Evolutionary conservation across 2,888 invertebrate genomes (phyloP).

Genomic region (Geotrupes spiniger): DNA sequence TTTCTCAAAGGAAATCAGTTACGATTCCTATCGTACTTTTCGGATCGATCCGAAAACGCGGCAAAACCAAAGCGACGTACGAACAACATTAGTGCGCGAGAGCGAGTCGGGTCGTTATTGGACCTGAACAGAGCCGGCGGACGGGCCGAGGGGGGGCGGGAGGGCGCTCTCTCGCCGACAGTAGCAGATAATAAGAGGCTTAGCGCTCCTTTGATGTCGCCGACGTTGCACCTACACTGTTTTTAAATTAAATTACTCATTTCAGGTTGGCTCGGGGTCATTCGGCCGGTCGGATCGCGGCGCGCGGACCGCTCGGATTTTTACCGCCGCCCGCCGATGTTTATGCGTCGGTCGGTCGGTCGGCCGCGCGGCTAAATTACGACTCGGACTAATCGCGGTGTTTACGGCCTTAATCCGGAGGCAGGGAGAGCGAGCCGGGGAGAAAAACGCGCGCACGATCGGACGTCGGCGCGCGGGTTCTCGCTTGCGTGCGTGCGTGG

Average conservation of each 20-base stretch:
- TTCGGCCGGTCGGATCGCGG: not conserved
- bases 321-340: too few relatives aligned
- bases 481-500: too few relatives aligned
- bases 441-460: too few relatives aligned
- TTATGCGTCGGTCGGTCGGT: too few relatives aligned
- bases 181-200: slow-evolving; percentile 51
- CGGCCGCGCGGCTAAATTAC: too few relatives aligned
- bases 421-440: too few relatives aligned
- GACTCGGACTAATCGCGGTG: too few relatives aligned
- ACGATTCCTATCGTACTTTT: too few relatives aligned
- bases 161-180: slow-evolving; percentile 41
- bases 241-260: slow-evolving; percentile 49
- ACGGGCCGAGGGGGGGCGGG: slow-evolving; percentile 29
- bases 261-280: slow-evolving; percentile 38
- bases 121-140: slow-evolving; percentile 23
- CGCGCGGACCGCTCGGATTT: slow-evolving; percentile 22
- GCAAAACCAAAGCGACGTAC: slow-evolving; percentile 10
- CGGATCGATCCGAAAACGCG: too few relatives aligned
- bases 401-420: too few relatives aligned
- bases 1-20: too few relatives aligned
- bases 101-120: slow-evolving; percentile 23
- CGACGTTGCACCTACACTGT: slow-evolving; percentile 47
- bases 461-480: too few relatives aligned
- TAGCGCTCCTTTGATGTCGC: slow-evolving; percentile 45
- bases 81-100: slow-evolving; percentile 5